Conservation (phyloP, 2,113 vertebrate species). For the Dolichallabes microphthalmus region DNA sequence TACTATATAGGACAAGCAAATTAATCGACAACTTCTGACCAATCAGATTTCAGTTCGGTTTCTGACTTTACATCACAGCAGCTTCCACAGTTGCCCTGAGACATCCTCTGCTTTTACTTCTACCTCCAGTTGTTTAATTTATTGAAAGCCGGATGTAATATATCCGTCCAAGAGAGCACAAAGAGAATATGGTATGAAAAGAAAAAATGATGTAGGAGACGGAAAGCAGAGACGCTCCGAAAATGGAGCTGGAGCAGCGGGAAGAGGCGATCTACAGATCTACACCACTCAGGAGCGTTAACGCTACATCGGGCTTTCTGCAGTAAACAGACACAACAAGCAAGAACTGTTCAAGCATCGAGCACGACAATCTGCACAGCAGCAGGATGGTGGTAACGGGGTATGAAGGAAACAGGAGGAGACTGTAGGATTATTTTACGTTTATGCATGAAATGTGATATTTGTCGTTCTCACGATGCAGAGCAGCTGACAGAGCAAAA, state of each 20-base stretch:
- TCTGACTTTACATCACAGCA: not conserved
- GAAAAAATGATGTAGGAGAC: not conserved
- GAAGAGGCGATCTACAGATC: not conserved
- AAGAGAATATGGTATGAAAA: conserved; percentile 8
- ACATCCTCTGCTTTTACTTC: not conserved
- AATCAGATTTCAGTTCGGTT: not conserved
- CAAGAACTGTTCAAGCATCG: not conserved
- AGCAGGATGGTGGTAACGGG: not conserved
- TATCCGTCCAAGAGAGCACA: conserved; percentile 1
- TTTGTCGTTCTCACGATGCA: not conserved
- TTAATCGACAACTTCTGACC: not conserved
- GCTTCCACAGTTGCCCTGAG: not conserved
- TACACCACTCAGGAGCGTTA: not conserved
- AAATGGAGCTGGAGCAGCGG: conserved; percentile 23
- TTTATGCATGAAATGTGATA: not conserved
- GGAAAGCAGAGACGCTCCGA: not conserved
- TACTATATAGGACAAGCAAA: not conserved
- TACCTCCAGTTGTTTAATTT: not conserved
- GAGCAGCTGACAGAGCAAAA: too few species aligned
- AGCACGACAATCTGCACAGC: not conserved
- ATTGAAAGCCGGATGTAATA: not conserved
- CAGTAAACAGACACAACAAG: not conserved
- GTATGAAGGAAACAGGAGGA: conserved; percentile 1
- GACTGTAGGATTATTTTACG: not conserved
- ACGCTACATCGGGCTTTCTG: not conserved